phyloP scores from a whole-genome alignment of 2,888 invertebrate species.

The Oscheius onirici region DNA sequence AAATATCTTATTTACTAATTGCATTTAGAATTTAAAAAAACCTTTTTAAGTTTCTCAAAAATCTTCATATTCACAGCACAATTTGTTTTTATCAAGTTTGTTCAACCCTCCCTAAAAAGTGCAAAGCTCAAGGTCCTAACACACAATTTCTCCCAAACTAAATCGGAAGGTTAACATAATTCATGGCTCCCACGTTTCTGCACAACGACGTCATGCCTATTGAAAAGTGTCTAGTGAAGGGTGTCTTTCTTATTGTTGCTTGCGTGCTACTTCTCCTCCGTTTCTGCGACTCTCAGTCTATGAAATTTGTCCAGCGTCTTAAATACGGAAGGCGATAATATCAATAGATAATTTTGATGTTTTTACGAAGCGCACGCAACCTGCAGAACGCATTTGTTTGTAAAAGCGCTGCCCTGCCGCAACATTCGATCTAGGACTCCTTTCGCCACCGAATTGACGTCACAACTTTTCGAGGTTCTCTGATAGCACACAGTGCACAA shows the following conservation, averaged over 20 bases:
- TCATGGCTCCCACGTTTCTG: not conserved
- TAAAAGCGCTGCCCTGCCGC: slow-evolving; percentile 30
- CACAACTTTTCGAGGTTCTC: slow-evolving; percentile 18
- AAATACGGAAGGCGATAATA: not conserved
- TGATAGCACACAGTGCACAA: slow-evolving; percentile 22
- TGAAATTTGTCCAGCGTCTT: not conserved
- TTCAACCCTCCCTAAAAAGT: too few relatives aligned
- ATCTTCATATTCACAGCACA: too few relatives aligned
- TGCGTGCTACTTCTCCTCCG: not conserved
- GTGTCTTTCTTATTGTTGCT: slow-evolving; percentile 3
- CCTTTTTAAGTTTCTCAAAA: too few relatives aligned
- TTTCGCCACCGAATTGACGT: slow-evolving; percentile 32
- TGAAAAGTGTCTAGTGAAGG: not conserved
- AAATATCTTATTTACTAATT: too few relatives aligned
- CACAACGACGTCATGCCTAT: not conserved
- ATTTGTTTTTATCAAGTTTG: too few relatives aligned
- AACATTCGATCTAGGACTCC: slow-evolving; percentile 27
- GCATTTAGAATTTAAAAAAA: too few relatives aligned
- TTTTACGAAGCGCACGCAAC: slow-evolving; percentile 20
- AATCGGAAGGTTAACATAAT: not conserved
- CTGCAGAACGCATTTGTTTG: slow-evolving; percentile 20
- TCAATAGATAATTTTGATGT: slow-evolving; percentile 1
- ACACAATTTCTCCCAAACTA: not conserved
- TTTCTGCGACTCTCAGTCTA: not conserved
- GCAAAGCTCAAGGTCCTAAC: too few relatives aligned